Conservation (phyloP, 2,113 vertebrate species). For the Dasyurus viverrinus region DNA sequence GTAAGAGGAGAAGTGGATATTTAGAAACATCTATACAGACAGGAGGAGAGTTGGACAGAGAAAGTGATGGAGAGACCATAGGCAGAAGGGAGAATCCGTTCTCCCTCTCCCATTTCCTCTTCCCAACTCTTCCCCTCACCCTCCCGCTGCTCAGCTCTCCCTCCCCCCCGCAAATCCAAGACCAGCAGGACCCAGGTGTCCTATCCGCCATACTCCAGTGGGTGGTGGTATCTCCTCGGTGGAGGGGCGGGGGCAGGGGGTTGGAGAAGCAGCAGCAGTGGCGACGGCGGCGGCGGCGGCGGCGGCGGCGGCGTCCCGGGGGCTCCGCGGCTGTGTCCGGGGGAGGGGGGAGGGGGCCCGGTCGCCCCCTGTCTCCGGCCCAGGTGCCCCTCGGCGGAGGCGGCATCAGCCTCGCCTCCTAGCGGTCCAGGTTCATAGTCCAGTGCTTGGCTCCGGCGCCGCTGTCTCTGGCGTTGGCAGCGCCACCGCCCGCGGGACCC, state of each 20-base stretch:
- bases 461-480: conserved; percentile 80
- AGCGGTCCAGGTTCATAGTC: conserved; percentile 93
- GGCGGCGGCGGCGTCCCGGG: conserved; percentile 52
- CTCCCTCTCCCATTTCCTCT: conserved; percentile 7
- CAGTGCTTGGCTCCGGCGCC: conserved; percentile 85
- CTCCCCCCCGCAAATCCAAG: conserved; percentile 58
- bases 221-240: conserved; percentile 55
- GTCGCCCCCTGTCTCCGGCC: conserved; percentile 36
- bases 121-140: conserved; percentile 4
- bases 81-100: conserved; percentile 39
- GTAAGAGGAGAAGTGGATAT: too few relatives aligned
- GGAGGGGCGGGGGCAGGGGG: not conserved
- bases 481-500: conserved; percentile 64
- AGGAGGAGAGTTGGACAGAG: too few relatives aligned
- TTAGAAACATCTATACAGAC: too few relatives aligned
- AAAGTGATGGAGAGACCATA: too few relatives aligned
- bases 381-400: conserved; percentile 32
- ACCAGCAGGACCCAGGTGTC: conserved; percentile 43
- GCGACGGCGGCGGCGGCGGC: conserved; percentile 44
- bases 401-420: conserved; percentile 48
- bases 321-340: conserved; percentile 25
- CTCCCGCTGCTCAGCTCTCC: conserved; percentile 6
- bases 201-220: conserved; percentile 62
- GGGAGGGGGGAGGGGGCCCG: conserved; percentile 54
- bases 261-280: conserved; percentile 8